A percentile compares a stretch with the other conserved stretches of the same genome.
These are phyloP conservation scores for Leptonema lineaticorne DNA, from an alignment of 1,140 invertebrate species.

Conservation along the genomic window DNA sequence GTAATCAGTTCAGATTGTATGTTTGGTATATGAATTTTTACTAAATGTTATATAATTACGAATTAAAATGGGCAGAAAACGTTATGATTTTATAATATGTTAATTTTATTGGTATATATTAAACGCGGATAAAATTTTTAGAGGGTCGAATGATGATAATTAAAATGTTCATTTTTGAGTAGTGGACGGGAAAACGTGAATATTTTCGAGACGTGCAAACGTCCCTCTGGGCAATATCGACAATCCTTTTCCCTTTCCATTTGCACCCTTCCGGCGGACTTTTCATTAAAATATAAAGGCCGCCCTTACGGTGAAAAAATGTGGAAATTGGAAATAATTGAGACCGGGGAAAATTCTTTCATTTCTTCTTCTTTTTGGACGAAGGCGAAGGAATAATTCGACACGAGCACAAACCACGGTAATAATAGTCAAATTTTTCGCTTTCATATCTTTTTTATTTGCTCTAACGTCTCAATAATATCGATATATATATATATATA, in stretches of 20 bases:
- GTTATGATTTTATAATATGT: too few relatives aligned
- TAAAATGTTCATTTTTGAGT: conserved; percentile 18
- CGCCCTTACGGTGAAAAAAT: conserved; percentile 28
- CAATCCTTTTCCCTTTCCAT: conserved; percentile 26
- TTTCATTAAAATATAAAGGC: conserved; percentile 26
- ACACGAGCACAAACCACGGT: too few relatives aligned
- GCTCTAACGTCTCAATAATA: too few relatives aligned
- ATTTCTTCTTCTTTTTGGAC: neutral
- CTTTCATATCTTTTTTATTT: too few relatives aligned
- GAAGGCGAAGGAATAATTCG: neutral
- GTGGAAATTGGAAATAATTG: conserved; percentile 41
- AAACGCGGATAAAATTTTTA: neutral
- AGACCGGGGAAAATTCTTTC: conserved; percentile 18
- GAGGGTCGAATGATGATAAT: conserved; percentile 3
- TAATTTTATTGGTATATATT: neutral
- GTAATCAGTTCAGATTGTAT: too few relatives aligned
- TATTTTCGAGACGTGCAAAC: neutral
- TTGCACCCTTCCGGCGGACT: conserved; percentile 10
- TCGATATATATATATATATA: neutral
- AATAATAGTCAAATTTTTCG: too few relatives aligned
- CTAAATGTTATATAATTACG: too few relatives aligned
- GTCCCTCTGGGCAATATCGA: conserved; percentile 3
- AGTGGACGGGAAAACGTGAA: neutral
- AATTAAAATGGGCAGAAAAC: too few relatives aligned
- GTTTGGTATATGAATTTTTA: too few relatives aligned